Conservation (phyloP, 1,140 invertebrate species). For the Manduca sexta region DNA sequence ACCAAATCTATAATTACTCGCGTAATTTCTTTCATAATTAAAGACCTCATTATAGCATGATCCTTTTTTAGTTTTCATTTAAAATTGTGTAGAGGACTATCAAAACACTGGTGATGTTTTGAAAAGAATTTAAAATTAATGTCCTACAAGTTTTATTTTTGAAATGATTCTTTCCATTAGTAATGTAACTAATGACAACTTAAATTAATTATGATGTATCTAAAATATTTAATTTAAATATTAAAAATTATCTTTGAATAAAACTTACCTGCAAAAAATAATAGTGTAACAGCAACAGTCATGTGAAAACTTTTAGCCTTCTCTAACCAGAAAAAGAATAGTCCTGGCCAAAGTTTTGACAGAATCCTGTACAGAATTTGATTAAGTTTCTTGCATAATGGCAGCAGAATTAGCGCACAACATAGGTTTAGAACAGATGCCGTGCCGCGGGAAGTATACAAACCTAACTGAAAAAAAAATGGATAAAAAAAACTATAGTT, state of each 20-base stretch:
- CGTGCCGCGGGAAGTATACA: slow-evolving; percentile 57
- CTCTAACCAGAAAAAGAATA: slow-evolving; percentile 67
- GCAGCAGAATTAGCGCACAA: slow-evolving; percentile 50
- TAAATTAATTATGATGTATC: too few species aligned
- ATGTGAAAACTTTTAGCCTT: slow-evolving; percentile 62
- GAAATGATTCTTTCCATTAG: too few species aligned
- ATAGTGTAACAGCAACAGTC: slow-evolving; percentile 54
- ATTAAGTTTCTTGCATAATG: slow-evolving; percentile 62
- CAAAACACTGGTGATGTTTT: too few species aligned
- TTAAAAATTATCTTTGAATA: background rate
- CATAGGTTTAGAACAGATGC: slow-evolving; percentile 58
- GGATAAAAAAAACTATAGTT: too few species aligned
- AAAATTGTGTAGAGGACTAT: too few species aligned
- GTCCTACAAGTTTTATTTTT: too few species aligned
- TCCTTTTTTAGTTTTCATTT: too few species aligned
- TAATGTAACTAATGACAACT: too few species aligned
- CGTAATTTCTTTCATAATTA: background rate
- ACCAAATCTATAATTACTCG: background rate
- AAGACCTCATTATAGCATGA: too few species aligned
- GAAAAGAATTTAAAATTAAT: too few species aligned
- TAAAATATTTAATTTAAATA: too few species aligned
- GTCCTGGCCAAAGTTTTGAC: slow-evolving; percentile 45
- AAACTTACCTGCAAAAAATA: slow-evolving; percentile 54
- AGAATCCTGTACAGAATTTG: slow-evolving; percentile 45
- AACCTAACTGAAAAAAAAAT: slow-evolving; percentile 48